Evolutionary conservation across 2,797 vertebrate genomes (phyloP), one percentile per base, ranked within the genome.

Genomic region (Myoxocephalus aenaeus): DNA sequence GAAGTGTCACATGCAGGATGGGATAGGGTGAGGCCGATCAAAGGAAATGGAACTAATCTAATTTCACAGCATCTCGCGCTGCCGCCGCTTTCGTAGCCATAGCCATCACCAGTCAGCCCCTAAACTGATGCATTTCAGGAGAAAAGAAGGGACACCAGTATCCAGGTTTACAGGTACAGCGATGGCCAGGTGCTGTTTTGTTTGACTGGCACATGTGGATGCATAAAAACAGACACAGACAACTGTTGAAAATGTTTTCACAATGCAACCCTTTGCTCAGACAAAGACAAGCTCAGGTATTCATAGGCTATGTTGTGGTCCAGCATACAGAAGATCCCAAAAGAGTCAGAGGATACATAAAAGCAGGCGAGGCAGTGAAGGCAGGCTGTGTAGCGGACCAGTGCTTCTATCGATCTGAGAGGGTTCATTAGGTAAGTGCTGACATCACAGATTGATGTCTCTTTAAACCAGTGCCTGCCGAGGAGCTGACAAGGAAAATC

Each of bases 401-500:
- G 95, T 94, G 91, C 87, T 81, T 93, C 93, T 95, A 97, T 98
- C 95, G 96, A 98, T 98, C 97, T 96, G 96, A 95, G 95, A 95
- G 95, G 96, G 96, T 97, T 97, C 96, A 96, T 98, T 97, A 98
- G 96, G 97, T 97, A 97, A 97, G 97, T 97, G 96, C 97, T 98
- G 97, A 97, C 97, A 98, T 97, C 96, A 97, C 92, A 96, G 97
- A 98, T 96, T 97, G 97, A 99, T 98, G 97, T 97, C 96, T 98
- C 97, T 98, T 97, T 98, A 98, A 98, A 97, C 95, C 96, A 96
- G 96, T 96, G 95, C 95, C 95, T 95, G 93, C 93, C 92, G 82
- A 94, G 92, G 93, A 96, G 94, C 95, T 94, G 93, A 96, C 96
- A 94, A 89, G 90, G 96, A 95, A 96, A 97, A 97, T 98, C 96